Base-by-base conservation (phyloP, 2,888 invertebrate genomes). In the Hydropsyche betteni region DNA sequence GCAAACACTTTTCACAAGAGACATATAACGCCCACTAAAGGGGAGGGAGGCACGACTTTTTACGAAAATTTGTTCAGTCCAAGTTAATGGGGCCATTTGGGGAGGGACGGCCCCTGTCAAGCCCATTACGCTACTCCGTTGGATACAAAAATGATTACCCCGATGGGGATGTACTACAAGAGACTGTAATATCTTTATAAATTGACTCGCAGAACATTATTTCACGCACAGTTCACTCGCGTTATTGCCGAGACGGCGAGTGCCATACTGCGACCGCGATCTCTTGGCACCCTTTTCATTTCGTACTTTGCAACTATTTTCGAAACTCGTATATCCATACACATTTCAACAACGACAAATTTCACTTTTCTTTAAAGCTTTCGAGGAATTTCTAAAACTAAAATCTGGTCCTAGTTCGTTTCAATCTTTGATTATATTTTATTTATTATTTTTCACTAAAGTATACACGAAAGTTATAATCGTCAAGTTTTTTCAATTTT, bases 161-260 rank as follows among this genome's bases (percentile, higher is more conserved):
- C 72, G 33, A 68, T 68, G 75, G 75, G 73, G 75, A 52, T 58
- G 72, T 72, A 53, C 53, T 68, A 72, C 68, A 68, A 75, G 69
- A 55, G 51, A 64, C 69, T 77, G 77, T 79, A 79, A 79, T 79
- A 78, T 79, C 77, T 79, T 79, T 79, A 78, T 79, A 79, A 79
- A 79, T 79, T 75, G 79, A 79, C 77, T 79, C 75, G 74, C 77
- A 69, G 68, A 74, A 70, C 73, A 75, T 79, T 76, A 79, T 78
- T 79, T 79, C 79, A 79, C 79, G 79, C 77, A 75, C 77, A 78
- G 77, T 76, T 79, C 79, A 77, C 77, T 75, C 77, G 75, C 75
- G 50, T 74, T 79, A 78, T 78, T 79, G 58, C 70, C 52, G 53
- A 70, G 52, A 52, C 44, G 24, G 44, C 69, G 51, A 69, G 51